Conservation (phyloP, 2,797 vertebrate species). For the Fratercula arctica region DNA sequence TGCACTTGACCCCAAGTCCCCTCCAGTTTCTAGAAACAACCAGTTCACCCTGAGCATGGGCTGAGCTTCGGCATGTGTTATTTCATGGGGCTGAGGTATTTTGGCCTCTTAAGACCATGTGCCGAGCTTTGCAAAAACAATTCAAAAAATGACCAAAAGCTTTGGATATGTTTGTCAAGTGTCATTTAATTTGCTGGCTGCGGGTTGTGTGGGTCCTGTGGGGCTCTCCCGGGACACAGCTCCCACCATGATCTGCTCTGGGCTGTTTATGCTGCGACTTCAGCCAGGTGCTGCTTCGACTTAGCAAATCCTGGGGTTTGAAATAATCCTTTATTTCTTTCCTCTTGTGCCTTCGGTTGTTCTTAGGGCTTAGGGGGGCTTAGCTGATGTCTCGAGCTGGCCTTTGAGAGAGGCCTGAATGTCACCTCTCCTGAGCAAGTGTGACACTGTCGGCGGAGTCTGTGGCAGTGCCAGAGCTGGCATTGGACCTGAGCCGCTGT, state of each 20-base stretch:
- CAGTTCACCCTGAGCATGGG: background rate
- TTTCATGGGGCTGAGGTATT: background rate
- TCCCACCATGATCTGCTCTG: background rate
- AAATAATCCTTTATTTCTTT: background rate
- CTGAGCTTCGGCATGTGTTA: background rate
- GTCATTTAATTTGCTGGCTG: background rate
- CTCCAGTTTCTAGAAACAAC: background rate
- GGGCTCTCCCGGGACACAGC: background rate
- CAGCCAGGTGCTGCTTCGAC: background rate
- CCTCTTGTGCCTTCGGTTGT: background rate
- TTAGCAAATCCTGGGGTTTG: background rate
- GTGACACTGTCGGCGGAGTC: background rate
- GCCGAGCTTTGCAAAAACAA: background rate
- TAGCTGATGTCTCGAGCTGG: background rate
- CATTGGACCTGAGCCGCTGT: background rate
- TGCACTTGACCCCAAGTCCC: background rate
- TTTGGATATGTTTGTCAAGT: background rate
- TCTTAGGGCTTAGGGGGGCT: background rate
- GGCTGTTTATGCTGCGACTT: background rate
- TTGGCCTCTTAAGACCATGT: background rate
- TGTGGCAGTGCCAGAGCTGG: background rate
- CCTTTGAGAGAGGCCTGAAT: background rate
- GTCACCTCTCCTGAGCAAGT: background rate
- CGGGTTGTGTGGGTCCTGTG: background rate
- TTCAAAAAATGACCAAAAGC: background rate